These are phyloP conservation scores for Allygus modestus DNA, from an alignment of 2,888 invertebrate genomes.

Conservation along the genomic window DNA sequence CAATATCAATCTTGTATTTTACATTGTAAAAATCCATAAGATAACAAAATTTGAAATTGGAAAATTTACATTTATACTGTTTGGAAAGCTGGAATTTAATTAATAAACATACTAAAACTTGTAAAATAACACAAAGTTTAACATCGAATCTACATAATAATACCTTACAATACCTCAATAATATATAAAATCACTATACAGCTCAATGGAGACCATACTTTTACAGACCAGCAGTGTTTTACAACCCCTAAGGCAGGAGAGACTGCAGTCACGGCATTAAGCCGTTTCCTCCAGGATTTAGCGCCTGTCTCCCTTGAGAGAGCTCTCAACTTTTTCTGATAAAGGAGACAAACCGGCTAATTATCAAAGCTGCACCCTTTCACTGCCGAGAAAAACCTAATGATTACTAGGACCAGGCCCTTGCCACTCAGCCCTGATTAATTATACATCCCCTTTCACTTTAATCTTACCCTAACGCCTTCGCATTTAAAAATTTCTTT, in stretches of 20 bases:
- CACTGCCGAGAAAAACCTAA: slow-evolving; percentile 43
- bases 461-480: not conserved
- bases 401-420: slow-evolving; percentile 19
- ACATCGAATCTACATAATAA: too few relatives aligned
- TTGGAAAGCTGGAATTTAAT: too few relatives aligned
- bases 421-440: slow-evolving; percentile 27
- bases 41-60: too few relatives aligned
- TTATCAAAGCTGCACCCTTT: slow-evolving; percentile 46
- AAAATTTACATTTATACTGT: too few relatives aligned
- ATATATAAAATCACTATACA: too few relatives aligned
- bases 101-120: too few relatives aligned
- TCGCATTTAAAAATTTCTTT: not conserved
- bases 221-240: too few relatives aligned
- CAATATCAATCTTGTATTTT: too few relatives aligned
- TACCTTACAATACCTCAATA: too few relatives aligned
- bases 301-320: slow-evolving; percentile 13
- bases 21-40: too few relatives aligned
- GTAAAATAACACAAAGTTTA: too few relatives aligned
- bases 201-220: too few relatives aligned
- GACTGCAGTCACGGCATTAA: slow-evolving; percentile 21
- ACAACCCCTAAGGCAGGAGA: not conserved
- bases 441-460: slow-evolving; percentile 28
- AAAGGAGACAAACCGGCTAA: slow-evolving; percentile 4
- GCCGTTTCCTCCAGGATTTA: slow-evolving; percentile 48
- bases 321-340: slow-evolving; percentile 8